Percentiles rank a stretch among this genome's conserved stretches.
phyloP scores from a whole-genome alignment of 2,797 vertebrate genomes.

The Prionace glauca region DNA sequence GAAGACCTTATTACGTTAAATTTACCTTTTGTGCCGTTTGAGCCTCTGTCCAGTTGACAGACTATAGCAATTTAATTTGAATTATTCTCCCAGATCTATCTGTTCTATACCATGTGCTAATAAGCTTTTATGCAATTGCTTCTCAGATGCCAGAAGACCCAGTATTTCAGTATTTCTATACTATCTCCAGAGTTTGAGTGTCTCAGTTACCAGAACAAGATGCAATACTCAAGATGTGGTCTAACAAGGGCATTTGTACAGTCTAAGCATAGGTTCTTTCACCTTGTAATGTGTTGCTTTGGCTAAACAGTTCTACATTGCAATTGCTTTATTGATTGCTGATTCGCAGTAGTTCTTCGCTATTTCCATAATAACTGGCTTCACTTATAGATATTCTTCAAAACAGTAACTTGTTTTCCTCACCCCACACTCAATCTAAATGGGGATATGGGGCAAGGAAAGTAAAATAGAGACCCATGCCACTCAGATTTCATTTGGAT shows the following conservation, averaged over 20 bases:
- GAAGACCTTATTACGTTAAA: neutral
- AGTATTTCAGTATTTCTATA: neutral
- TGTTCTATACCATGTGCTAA: neutral
- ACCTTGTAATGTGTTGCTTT: neutral
- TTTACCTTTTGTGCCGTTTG: neutral
- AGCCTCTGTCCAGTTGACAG: neutral
- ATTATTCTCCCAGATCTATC: neutral
- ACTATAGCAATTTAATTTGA: too few species aligned
- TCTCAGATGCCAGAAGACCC: neutral
- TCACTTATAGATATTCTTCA: neutral
- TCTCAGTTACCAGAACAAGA: neutral
- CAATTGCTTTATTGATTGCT: neutral
- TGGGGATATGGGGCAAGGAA: neutral
- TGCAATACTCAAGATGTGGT: neutral
- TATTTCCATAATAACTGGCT: neutral
- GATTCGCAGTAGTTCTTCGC: neutral
- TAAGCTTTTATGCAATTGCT: neutral
- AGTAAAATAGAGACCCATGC: neutral
- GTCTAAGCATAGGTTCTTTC: neutral
- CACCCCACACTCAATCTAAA: neutral
- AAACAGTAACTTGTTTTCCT: neutral
- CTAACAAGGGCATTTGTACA: neutral
- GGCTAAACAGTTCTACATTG: neutral
- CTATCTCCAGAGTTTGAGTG: neutral
- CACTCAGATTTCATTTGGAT: neutral